Evolutionary conservation across 1,140 invertebrate genomes (phyloP), one percentile per base, ranked within the genome.

Genomic region (Drosophila nigromelanica): DNA sequence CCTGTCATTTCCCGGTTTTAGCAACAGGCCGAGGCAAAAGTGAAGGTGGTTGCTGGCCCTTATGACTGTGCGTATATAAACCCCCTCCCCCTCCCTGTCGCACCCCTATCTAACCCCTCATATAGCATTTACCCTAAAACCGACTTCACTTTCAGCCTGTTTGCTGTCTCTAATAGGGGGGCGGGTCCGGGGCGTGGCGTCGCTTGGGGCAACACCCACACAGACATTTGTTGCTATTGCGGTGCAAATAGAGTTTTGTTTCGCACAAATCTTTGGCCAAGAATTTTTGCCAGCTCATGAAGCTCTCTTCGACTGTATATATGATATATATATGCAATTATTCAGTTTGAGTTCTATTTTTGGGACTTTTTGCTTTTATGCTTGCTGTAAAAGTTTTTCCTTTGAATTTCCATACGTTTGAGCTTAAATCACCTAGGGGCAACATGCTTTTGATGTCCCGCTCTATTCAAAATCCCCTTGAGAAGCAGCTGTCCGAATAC

Each of bases 11-110:
- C 10, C 33, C 67, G 55, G 52, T 58, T 63, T 55, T 63, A 30
- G 62, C 69, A 72, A 72, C 69, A 67, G 48, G 40, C 55, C 50
- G 11, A 24, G 14, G 12, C 27, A 58, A 67, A 73, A 68, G 63
- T 60, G 55, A 73, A 68, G 39, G 48, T 73, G 48, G 48, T 39
- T 60, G 15, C 21, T n/a, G 6, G 10, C 10, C 42, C n/a, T 24
- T 15, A 24, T 30, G 24, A 3, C 24, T 3, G 5, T 27, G 27
- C 27, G 27, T 27, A 27, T 27, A 27, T 6, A 27, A 27, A 6
- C 27, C 27, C 27, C 2, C 4, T 6, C 1, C 33, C 10, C 8
- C 39, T 8, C 37, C 37, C n/a, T 40, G 11, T n/a, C 4, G 12
- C 37, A 39, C 2, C 2, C 1, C 27, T 40, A n/a, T 40, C 27